phyloP scores from a whole-genome alignment of 2,888 invertebrate species.

The Diplazon laetatorius region DNA sequence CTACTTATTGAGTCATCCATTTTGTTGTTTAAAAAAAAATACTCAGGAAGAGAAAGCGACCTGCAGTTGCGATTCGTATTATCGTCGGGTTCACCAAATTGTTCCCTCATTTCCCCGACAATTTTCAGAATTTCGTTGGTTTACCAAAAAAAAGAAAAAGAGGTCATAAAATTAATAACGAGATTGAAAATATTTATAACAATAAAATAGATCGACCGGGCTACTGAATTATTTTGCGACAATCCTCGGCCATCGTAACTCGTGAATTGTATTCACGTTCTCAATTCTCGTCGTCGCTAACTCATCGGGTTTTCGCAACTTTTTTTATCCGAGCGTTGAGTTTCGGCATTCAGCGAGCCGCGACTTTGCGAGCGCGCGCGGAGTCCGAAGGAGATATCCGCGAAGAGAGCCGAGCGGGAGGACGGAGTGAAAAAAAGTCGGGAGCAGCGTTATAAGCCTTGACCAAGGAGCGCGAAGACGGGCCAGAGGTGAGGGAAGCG shows the following conservation, averaged over 20 bases:
- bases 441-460: conserved; percentile 66
- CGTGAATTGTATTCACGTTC: conserved; percentile 14
- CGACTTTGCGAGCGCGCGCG: conserved; percentile 50
- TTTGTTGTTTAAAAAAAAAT: too few species aligned
- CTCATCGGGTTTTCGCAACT: conserved; percentile 6
- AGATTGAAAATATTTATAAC: conserved; percentile 29
- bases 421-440: conserved; percentile 63
- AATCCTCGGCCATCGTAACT: conserved; percentile 17
- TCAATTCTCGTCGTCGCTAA: conserved; percentile 5
- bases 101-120: too few species aligned
- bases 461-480: conserved; percentile 39
- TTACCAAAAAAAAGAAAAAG: too few species aligned
- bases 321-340: conserved; percentile 19
- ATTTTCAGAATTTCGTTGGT: too few species aligned
- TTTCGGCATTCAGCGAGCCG: conserved; percentile 56
- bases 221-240: conserved; percentile 66
- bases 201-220: conserved; percentile 16
- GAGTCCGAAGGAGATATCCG: conserved; percentile 51
- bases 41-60: too few species aligned
- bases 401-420: conserved; percentile 61
- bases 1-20: too few species aligned
- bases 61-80: too few species aligned
- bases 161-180: too few species aligned
- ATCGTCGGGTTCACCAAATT: too few species aligned
- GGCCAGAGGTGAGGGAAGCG: too few species aligned